phyloP scores from a whole-genome alignment of 2,888 invertebrate genomes.

The Tipula unca region DNA sequence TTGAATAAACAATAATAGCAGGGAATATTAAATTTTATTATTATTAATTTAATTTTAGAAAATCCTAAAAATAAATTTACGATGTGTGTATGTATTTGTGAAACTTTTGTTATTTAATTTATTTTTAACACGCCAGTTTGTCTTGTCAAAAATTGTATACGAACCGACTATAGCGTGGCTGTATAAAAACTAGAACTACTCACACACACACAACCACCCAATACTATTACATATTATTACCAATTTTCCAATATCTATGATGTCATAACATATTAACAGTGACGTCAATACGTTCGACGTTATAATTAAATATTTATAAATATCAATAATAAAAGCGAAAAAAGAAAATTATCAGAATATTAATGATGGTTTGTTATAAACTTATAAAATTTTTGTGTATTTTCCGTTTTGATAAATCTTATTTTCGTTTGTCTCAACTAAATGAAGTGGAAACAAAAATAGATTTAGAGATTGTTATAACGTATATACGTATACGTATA shows the following conservation, averaged over 20 bases:
- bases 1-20: background rate
- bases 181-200: background rate
- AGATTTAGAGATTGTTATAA: background rate
- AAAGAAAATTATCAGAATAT: background rate
- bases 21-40: background rate
- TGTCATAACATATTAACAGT: background rate
- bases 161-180: background rate
- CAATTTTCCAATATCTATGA: background rate
- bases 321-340: background rate
- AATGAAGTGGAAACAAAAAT: background rate
- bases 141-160: background rate
- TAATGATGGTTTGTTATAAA: background rate
- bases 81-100: background rate
- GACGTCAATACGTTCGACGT: background rate
- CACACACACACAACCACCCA: too few species aligned
- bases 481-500: too few species aligned
- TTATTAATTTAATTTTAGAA: background rate
- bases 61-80: constrained; percentile 1
- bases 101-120: background rate
- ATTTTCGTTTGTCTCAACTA: background rate
- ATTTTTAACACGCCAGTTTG: background rate
- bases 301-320: background rate
- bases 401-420: background rate
- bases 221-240: too few species aligned
- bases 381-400: background rate